Percentiles rank a stretch among this genome's conserved stretches.
Conservation (phyloP, 1,140 invertebrate species). For the Meloidogyne hapla region DNA sequence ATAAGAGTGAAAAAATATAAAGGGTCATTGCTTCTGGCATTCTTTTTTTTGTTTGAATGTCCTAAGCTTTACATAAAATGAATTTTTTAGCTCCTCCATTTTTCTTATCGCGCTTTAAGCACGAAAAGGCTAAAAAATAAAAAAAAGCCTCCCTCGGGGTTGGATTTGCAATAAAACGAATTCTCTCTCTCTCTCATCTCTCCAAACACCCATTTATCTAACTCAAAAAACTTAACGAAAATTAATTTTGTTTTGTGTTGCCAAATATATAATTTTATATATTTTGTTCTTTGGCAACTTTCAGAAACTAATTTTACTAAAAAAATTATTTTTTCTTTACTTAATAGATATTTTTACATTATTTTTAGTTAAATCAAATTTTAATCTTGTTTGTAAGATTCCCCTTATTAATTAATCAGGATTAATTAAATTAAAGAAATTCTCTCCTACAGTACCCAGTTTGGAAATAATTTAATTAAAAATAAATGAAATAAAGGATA, state of each 20-base stretch:
- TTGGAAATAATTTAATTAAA: too few species aligned
- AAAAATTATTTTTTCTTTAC: not conserved
- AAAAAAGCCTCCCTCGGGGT: not conserved
- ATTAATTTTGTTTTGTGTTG: not conserved
- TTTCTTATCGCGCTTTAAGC: slow-evolving; percentile 13
- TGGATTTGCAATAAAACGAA: slow-evolving; percentile 2
- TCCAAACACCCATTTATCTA: not conserved
- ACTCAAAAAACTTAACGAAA: not conserved
- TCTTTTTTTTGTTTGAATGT: slow-evolving; percentile 8
- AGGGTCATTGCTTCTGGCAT: slow-evolving; percentile 10
- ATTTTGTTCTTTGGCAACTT: not conserved
- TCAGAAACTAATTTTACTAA: not conserved
- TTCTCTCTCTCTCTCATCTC: not conserved
- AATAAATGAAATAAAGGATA: too few species aligned
- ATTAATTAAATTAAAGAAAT: too few species aligned
- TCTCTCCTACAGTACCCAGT: too few species aligned
- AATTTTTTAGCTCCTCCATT: slow-evolving; percentile 21
- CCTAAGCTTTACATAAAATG: slow-evolving; percentile 13
- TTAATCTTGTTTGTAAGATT: too few species aligned
- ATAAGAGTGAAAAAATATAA: too few species aligned
- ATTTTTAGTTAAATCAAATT: too few species aligned
- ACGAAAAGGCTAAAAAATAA: slow-evolving; percentile 10
- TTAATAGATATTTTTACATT: too few species aligned
- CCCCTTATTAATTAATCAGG: too few species aligned
- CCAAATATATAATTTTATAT: not conserved